These are phyloP conservation scores for Gavia stellata DNA, from an alignment of 2,113 vertebrate genomes.

Conservation along the genomic window DNA sequence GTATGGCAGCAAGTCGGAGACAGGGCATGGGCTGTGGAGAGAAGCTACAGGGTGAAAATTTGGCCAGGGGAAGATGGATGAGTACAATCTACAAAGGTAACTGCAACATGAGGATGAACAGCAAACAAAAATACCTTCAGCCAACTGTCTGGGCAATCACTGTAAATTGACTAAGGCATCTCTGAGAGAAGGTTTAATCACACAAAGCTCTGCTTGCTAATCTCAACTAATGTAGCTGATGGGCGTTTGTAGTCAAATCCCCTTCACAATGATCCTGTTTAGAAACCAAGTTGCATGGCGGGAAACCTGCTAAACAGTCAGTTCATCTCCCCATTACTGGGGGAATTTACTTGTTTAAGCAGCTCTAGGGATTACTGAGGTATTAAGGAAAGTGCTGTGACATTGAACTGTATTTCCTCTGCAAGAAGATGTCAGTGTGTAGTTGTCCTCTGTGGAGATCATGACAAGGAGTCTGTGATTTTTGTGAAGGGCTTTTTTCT, in stretches of 20 bases:
- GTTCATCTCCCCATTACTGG: not conserved
- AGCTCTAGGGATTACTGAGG: conserved; percentile 3
- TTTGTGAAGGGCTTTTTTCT: not conserved
- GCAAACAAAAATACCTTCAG: not conserved
- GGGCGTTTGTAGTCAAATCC: not conserved
- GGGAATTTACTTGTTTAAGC: conserved; percentile 1
- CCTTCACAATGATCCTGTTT: not conserved
- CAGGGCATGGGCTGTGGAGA: not conserved
- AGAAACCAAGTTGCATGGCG: not conserved
- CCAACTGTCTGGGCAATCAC: not conserved
- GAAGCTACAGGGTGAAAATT: not conserved
- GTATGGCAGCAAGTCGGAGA: not conserved
- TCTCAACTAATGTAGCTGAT: not conserved
- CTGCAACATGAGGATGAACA: not conserved
- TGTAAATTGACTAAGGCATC: not conserved
- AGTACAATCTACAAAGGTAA: not conserved
- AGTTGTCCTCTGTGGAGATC: not conserved
- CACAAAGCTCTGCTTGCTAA: not conserved
- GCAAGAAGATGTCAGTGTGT: not conserved
- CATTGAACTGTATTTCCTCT: not conserved
- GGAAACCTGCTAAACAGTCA: not conserved
- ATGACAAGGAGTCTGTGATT: not conserved
- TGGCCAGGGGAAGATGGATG: not conserved
- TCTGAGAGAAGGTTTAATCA: not conserved
- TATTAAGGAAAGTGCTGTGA: not conserved